Conservation (phyloP, 2,888 invertebrate species). For the Oscheius sp. region DNA sequence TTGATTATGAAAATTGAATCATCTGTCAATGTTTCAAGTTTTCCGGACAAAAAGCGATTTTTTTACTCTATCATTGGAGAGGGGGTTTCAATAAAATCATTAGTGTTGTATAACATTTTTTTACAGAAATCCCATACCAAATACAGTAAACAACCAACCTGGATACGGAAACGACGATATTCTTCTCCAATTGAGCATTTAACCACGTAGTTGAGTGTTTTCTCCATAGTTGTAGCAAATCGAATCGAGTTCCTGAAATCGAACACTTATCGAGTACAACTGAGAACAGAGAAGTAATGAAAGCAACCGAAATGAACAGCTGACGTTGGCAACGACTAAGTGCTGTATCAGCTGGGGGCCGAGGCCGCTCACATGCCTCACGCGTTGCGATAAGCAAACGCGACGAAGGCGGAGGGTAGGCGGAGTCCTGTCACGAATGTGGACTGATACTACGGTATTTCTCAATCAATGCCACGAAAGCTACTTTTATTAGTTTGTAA, state of each 20-base stretch:
- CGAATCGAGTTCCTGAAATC: too few species aligned
- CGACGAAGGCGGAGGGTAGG: not conserved
- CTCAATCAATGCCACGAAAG: conserved; percentile 13
- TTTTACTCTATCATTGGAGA: too few species aligned
- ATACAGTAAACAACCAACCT: not conserved
- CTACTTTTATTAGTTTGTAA: not conserved
- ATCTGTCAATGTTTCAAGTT: too few species aligned
- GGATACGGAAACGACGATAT: not conserved
- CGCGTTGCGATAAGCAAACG: conserved; percentile 1
- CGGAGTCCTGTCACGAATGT: conserved; percentile 6
- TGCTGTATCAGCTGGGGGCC: conserved; percentile 1
- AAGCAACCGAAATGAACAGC: not conserved
- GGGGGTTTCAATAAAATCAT: too few species aligned
- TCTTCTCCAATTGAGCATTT: not conserved
- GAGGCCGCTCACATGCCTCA: not conserved
- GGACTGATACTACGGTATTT: not conserved
- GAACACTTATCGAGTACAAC: too few species aligned
- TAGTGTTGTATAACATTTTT: too few species aligned
- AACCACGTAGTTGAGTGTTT: not conserved
- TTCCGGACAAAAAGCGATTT: too few species aligned
- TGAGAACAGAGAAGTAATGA: not conserved
- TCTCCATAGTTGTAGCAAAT: conserved; percentile 3
- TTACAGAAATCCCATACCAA: too few species aligned
- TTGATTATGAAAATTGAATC: too few species aligned
- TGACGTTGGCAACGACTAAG: not conserved